These are phyloP conservation scores for Sciurus niger DNA, from an alignment of 2,113 vertebrate species.

Conservation along the genomic window DNA sequence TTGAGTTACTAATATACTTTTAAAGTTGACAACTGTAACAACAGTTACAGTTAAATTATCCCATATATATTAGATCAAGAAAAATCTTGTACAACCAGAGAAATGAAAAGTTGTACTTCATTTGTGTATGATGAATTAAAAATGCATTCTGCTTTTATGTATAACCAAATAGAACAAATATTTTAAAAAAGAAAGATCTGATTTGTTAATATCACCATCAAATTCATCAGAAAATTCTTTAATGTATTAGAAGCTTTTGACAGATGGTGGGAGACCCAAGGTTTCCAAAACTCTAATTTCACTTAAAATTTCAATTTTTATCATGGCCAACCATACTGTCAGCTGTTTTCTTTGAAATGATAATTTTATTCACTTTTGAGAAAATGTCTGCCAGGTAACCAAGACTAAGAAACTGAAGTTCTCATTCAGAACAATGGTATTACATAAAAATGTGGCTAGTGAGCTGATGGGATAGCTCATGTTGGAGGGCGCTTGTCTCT, in stretches of 20 bases:
- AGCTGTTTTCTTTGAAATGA: not conserved
- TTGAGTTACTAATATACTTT: slow-evolving; percentile 12
- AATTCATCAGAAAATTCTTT: not conserved
- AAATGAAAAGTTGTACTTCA: no score
- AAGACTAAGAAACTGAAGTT: not conserved
- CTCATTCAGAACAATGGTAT: not conserved
- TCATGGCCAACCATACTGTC: not conserved
- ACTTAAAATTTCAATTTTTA: not conserved
- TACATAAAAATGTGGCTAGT: not conserved
- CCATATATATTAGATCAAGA: not conserved
- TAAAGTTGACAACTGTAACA: not conserved
- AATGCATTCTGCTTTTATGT: no score
- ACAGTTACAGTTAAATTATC: not conserved
- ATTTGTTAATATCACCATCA: slow-evolving; percentile 14
- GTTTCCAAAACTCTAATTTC: slow-evolving; percentile 24
- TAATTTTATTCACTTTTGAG: slow-evolving; percentile 24
- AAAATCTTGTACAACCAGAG: not conserved
- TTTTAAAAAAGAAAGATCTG: not conserved
- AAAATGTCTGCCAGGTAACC: not conserved
- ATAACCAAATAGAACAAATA: no score
- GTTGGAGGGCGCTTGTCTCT: no score
- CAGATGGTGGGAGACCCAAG: not conserved
- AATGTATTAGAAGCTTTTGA: not conserved
- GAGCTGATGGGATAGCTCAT: no score
- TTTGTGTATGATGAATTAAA: no score